These are phyloP conservation scores for Leptopterna dolabrata DNA, from an alignment of 2,888 invertebrate species.

Conservation along the genomic window DNA sequence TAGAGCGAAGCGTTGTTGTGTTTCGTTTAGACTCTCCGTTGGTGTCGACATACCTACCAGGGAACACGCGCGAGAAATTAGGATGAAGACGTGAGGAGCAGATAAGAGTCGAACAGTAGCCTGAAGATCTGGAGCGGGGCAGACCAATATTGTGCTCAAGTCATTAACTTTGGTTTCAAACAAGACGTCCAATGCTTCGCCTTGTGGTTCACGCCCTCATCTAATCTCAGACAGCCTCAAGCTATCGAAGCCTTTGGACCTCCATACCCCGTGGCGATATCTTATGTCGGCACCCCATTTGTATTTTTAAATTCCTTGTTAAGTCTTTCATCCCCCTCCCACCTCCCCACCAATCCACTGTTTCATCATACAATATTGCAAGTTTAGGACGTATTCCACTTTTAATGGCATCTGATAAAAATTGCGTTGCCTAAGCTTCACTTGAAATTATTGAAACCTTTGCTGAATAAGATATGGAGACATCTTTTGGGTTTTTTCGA, in stretches of 20 bases:
- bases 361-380: too few species aligned
- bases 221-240: background rate
- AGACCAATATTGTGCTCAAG: conserved; percentile 34
- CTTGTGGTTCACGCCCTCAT: conserved; percentile 19
- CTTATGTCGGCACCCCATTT: conserved; percentile 46
- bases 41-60: background rate
- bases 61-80: background rate
- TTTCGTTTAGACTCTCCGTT: background rate
- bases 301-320: conserved; percentile 17
- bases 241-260: background rate
- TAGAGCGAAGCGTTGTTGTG: too few species aligned
- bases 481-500: too few species aligned
- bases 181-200: background rate
- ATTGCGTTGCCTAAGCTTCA: too few species aligned
- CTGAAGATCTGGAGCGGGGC: conserved; percentile 15
- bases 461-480: too few species aligned
- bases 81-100: conserved; percentile 15
- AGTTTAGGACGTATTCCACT: too few species aligned
- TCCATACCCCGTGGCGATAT: background rate
- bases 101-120: conserved; percentile 21
- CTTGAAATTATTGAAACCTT: too few species aligned
- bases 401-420: too few species aligned
- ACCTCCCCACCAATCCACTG: too few species aligned
- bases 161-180: conserved; percentile 22
- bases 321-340: background rate